Evolutionary conservation across 2,797 vertebrate genomes (phyloP), one percentile per base, ranked within the genome.

Genomic region (Sciurus carolinensis): DNA sequence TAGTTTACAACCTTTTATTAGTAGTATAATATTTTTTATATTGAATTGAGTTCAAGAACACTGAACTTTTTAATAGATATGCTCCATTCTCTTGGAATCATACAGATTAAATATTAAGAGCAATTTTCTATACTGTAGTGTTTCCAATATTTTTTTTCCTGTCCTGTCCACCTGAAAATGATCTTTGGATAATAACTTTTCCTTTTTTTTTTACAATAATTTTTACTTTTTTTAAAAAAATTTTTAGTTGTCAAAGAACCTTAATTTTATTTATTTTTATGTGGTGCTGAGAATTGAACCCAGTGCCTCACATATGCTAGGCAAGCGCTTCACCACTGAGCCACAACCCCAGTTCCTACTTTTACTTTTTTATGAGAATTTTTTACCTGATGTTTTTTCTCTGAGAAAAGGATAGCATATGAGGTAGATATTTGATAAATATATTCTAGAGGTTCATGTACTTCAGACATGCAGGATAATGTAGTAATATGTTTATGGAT

Each of bases 61-160:
- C 26, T 81, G 15, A 71, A 59, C 33, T 91, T 84, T 92, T 71
- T n/a, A 57, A 12, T 62, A 76, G 24, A 33, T 81, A 92, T 0
- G 5, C 20, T 71, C 9, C 75, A 4, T 86, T 96, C 36, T 91
- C 54, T 90, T 77, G 14, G n/a, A 93, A 83, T 86, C 26, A 89
- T 5, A 12, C 17, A 36, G 22, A 69, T 71, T 80, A 92, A 80
- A 80, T 91, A 54, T 62, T 62, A 62, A 95, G 90, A 81, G 12
- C 0, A 57, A 6, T 20, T 94, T 57, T 96, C 4, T 85, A 64
- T 15, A 66, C 7, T 64, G 94, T 76, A 59, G 73, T 20, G 0
- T 64, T 71, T 83, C 14, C 17, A 9, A 6, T 0, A 20, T 44
- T 96, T 59, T 72, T 69, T 69, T 26, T 72, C 42, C 20, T 83